Conservation (phyloP, 2,888 invertebrate species). For the Cephonodes hylas region DNA sequence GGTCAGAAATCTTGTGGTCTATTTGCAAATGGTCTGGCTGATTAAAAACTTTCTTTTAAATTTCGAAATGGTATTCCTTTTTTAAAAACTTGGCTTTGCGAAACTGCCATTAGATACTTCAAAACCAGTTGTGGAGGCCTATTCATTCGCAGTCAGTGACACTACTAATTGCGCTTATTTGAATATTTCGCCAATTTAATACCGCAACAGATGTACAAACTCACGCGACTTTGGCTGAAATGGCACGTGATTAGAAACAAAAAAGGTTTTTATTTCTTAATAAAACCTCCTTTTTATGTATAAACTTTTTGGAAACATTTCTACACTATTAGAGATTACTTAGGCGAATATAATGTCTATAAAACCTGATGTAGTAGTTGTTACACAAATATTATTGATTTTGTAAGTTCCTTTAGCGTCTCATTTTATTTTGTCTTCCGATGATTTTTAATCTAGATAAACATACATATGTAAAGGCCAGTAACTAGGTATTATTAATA, state of each 20-base stretch:
- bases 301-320: not conserved
- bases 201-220: not conserved
- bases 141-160: not conserved
- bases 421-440: too few species aligned
- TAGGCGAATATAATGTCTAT: not conserved
- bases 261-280: not conserved
- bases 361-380: not conserved
- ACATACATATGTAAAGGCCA: too few species aligned
- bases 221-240: not conserved
- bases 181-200: not conserved
- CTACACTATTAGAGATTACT: not conserved
- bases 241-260: not conserved
- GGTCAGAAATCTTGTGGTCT: too few species aligned
- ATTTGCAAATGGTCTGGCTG: too few species aligned
- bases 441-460: too few species aligned
- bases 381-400: too few species aligned
- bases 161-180: not conserved
- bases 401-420: too few species aligned
- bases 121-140: too few species aligned
- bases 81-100: too few species aligned
- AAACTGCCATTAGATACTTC: not conserved
- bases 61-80: too few species aligned
- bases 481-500: too few species aligned
- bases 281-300: not conserved
- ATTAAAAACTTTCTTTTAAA: too few species aligned